These are phyloP conservation scores for Ctena decussata DNA, from an alignment of 2,888 invertebrate species.

Conservation along the genomic window DNA sequence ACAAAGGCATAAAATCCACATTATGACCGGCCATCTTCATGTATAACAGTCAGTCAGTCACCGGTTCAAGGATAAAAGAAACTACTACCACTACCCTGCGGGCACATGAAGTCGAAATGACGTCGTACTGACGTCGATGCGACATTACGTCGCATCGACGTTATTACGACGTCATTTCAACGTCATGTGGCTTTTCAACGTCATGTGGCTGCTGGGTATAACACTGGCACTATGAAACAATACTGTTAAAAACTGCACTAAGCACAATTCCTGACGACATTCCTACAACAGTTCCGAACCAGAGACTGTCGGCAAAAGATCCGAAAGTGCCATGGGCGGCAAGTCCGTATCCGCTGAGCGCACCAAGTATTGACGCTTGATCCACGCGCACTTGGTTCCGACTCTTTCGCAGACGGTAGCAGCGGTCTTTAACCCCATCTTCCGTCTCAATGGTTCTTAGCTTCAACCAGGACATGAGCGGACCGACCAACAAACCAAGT, in stretches of 20 bases:
- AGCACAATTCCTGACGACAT: conserved; percentile 54
- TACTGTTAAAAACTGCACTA: conserved; percentile 33
- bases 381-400: conserved; percentile 61
- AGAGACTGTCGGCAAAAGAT: conserved; percentile 30
- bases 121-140: too few relatives aligned
- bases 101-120: too few relatives aligned
- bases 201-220: too few relatives aligned
- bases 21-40: too few relatives aligned
- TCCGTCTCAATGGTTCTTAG: conserved; percentile 42
- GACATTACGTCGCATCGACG: too few relatives aligned
- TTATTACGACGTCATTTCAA: too few relatives aligned
- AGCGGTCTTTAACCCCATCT: conserved; percentile 50
- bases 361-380: conserved; percentile 44
- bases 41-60: too few relatives aligned
- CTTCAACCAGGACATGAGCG: conserved; percentile 44
- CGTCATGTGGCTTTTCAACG: too few relatives aligned
- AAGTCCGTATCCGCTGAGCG: conserved; percentile 28
- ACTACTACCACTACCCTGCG: too few relatives aligned
- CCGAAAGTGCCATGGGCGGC: conserved; percentile 32
- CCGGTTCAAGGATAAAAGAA: too few relatives aligned
- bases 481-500: conserved; percentile 47
- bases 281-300: conserved; percentile 62
- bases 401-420: conserved; percentile 61
- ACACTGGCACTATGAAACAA: too few relatives aligned
- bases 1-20: too few relatives aligned